phyloP scores from a whole-genome alignment of 2,888 invertebrate genomes.

The Neoascia interrupta region DNA sequence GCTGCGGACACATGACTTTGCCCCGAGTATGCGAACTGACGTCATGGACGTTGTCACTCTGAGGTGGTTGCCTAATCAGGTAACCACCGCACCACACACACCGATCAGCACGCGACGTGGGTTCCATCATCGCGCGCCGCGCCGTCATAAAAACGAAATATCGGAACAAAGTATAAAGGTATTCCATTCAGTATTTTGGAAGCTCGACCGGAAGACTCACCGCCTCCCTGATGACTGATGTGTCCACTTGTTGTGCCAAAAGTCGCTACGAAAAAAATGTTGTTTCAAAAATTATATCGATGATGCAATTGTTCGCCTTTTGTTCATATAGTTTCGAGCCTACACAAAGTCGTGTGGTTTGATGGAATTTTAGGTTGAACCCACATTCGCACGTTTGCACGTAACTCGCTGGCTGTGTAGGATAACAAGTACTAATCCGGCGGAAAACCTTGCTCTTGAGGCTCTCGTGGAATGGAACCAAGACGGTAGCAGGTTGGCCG shows the following conservation, averaged over 20 bases:
- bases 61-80: conserved; percentile 60
- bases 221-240: conserved; percentile 4
- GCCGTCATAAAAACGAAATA: conserved; percentile 20
- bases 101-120: conserved; percentile 19
- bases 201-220: conserved; percentile 38
- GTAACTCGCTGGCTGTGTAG: conserved; percentile 59
- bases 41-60: conserved; percentile 64
- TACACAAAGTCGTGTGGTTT: conserved; percentile 50
- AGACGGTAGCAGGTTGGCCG: conserved; percentile 40
- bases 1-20: conserved; percentile 50
- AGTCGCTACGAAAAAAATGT: not conserved
- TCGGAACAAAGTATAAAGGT: not conserved
- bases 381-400: conserved; percentile 40
- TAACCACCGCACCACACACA: conserved; percentile 43
- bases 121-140: conserved; percentile 26
- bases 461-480: conserved; percentile 18
- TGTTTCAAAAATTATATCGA: conserved; percentile 29
- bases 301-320: conserved; percentile 54
- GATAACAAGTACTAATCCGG: conserved; percentile 65
- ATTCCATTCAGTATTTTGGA: conserved; percentile 38
- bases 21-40: conserved; percentile 44
- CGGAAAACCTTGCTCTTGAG: conserved; percentile 69
- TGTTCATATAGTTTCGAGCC: conserved; percentile 34
- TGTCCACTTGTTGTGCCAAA: conserved; percentile 59
- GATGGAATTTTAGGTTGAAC: conserved; percentile 61